Conservation (phyloP, 2,888 invertebrate species). For the Eucriotettix oculatus region DNA sequence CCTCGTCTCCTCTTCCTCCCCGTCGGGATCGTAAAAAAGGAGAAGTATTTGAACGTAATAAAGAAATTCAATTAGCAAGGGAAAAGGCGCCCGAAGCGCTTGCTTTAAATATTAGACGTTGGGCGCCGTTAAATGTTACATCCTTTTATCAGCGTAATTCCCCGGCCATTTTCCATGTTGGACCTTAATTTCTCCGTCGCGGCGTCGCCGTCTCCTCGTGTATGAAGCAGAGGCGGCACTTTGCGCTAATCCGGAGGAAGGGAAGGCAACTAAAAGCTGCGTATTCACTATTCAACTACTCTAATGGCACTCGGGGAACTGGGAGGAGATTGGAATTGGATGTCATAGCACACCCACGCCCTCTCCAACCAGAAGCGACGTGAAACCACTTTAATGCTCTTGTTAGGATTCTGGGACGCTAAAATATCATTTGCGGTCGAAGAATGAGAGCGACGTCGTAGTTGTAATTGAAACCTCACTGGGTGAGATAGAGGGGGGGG, state of each 20-base stretch:
- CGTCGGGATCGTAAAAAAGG: neutral
- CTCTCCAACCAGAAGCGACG: slow-evolving; percentile 5
- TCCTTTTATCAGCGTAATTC: neutral
- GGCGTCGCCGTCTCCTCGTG: slow-evolving; percentile 1
- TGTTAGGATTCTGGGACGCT: slow-evolving; percentile 5
- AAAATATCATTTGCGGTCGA: slow-evolving; percentile 7
- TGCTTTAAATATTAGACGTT: neutral
- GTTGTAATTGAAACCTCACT: slow-evolving; percentile 3
- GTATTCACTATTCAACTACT: slow-evolving; percentile 12
- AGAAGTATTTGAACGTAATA: neutral
- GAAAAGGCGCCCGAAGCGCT: neutral
- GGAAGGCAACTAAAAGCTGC: slow-evolving; percentile 10
- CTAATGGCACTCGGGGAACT: slow-evolving; percentile 11
- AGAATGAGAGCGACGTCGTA: neutral
- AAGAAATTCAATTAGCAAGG: neutral
- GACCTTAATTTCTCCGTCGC: neutral
- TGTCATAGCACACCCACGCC: slow-evolving; percentile 3
- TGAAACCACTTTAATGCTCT: slow-evolving; percentile 10
- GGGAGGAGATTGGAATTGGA: slow-evolving; percentile 7
- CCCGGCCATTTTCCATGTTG: neutral
- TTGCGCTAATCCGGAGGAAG: slow-evolving; percentile 7
- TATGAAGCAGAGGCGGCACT: slow-evolving; percentile 3
- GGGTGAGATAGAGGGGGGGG: no score
- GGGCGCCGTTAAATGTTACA: neutral
- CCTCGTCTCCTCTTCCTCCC: neutral